Evolutionary conservation across 2,888 invertebrate species (phyloP).

Genomic region (Drosophila lacicola): DNA sequence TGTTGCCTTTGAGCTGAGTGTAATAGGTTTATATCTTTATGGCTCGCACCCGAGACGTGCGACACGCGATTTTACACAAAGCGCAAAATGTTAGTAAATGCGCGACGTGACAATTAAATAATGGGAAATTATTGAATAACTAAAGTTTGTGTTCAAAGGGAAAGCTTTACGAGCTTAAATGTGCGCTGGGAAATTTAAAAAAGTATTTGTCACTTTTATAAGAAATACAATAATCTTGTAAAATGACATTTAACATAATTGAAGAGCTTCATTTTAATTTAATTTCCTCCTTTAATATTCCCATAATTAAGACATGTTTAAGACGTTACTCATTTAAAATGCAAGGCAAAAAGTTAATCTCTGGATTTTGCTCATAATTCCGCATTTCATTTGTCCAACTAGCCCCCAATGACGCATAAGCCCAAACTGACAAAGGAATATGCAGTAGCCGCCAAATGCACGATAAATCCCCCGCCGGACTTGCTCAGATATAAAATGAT

Average conservation of each 20-base stretch:
- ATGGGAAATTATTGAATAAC: not conserved
- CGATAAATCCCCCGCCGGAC: conserved; percentile 46
- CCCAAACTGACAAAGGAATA: conserved; percentile 8
- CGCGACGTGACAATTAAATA: not conserved
- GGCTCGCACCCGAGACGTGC: conserved; percentile 37
- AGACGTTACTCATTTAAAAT: not conserved
- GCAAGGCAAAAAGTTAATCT: not conserved
- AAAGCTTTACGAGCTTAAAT: not conserved
- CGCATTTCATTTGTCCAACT: not conserved
- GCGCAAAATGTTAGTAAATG: conserved; percentile 47
- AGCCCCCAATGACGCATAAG: conserved; percentile 41
- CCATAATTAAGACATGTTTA: not conserved
- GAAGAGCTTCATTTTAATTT: too few species aligned
- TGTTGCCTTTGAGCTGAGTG: conserved; percentile 30
- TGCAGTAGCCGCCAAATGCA: conserved; percentile 23
- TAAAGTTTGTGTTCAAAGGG: not conserved
- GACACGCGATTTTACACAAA: conserved; percentile 66
- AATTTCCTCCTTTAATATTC: not conserved
- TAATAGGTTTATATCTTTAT: conserved; percentile 73
- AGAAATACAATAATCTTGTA: too few species aligned
- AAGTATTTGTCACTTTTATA: not conserved
- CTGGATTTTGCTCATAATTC: conserved; percentile 2
- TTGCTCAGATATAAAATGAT: not conserved
- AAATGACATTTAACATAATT: too few species aligned
- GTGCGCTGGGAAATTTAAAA: not conserved